Evolutionary conservation across 2,888 invertebrate species (phyloP).

Genomic region (Miltochrista miniata): DNA sequence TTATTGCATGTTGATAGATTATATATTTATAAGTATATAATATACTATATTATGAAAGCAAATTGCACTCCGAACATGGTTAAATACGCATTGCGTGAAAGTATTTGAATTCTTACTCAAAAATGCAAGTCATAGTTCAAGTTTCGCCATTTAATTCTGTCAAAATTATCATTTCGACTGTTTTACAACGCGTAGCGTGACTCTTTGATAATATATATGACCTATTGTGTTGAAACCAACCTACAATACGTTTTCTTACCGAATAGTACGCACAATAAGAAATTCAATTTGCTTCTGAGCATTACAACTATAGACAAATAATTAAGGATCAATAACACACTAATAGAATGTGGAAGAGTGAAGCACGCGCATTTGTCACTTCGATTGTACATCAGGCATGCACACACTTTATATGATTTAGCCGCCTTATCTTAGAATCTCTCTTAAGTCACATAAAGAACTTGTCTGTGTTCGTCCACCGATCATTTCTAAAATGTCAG

Average conservation of each 20-base stretch:
- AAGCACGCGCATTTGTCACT: slow-evolving; percentile 40
- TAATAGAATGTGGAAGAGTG: slow-evolving; percentile 23
- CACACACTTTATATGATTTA: slow-evolving; percentile 63
- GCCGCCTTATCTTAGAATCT: slow-evolving; percentile 52
- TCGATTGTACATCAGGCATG: slow-evolving; percentile 62
- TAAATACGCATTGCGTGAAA: slow-evolving; percentile 8
- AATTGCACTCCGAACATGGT: slow-evolving; percentile 12
- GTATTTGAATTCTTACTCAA: slow-evolving; percentile 10
- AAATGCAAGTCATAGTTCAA: slow-evolving; percentile 24
- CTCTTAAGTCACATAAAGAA: slow-evolving; percentile 35
- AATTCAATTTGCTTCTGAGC: slow-evolving; percentile 25
- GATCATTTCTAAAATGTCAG: slow-evolving; percentile 63
- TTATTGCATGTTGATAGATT: slow-evolving; percentile 27
- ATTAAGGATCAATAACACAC: slow-evolving; percentile 13
- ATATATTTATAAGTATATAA: slow-evolving; percentile 32
- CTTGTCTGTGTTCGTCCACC: slow-evolving; percentile 41
- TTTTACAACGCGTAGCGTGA: slow-evolving; percentile 3
- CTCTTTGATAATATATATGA: slow-evolving; percentile 22
- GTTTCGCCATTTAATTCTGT: slow-evolving; percentile 12
- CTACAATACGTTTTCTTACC: slow-evolving; percentile 15
- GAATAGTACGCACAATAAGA: slow-evolving; percentile 15
- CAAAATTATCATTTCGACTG: slow-evolving; percentile 18
- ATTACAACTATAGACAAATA: slow-evolving; percentile 18
- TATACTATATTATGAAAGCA: slow-evolving; percentile 17
- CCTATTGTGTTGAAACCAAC: slow-evolving; percentile 24